Percentiles rank a stretch among this genome's conserved stretches.
phyloP scores from a whole-genome alignment of 2,797 vertebrate genomes.

The Micrastur ruficollis region DNA sequence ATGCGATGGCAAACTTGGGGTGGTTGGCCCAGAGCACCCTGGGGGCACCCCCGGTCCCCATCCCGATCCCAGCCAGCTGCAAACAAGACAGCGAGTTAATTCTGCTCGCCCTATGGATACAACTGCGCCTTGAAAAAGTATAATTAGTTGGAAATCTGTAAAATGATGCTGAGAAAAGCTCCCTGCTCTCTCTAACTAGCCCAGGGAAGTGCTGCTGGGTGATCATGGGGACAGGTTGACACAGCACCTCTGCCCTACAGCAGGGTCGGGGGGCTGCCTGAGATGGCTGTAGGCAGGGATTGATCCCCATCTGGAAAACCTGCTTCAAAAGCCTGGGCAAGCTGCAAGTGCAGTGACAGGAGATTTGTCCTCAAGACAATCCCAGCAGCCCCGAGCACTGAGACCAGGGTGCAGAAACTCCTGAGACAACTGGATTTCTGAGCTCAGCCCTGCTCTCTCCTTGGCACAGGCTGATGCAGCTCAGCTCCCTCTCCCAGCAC shows the following conservation, averaged over 20 bases:
- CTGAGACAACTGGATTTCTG: not conserved
- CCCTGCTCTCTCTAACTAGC: not conserved
- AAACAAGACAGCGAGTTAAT: accelerated
- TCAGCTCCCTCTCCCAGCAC: not conserved
- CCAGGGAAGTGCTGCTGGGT: accelerated
- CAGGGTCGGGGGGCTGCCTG: not conserved
- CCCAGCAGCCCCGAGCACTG: not conserved
- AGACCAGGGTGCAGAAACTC: not conserved
- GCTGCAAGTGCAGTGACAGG: not conserved
- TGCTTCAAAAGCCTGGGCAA: not conserved
- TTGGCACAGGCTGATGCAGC: accelerated
- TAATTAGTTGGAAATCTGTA: not conserved
- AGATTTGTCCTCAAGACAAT: not conserved
- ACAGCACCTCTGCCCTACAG: not conserved
- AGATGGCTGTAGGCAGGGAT: not conserved
- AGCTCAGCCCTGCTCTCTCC: not conserved
- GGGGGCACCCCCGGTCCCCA: not conserved
- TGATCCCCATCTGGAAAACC: not conserved
- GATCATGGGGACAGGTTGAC: not conserved
- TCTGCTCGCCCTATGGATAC: not conserved
- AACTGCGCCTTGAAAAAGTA: accelerated
- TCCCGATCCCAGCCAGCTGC: not conserved
- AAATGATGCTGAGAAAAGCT: not conserved
- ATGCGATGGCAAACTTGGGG: accelerated
- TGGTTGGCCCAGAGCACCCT: accelerated